Evolutionary conservation across 2,888 invertebrate genomes (phyloP), one percentile per base, ranked within the genome.

Genomic region (Phyllotreta cruciferae): DNA sequence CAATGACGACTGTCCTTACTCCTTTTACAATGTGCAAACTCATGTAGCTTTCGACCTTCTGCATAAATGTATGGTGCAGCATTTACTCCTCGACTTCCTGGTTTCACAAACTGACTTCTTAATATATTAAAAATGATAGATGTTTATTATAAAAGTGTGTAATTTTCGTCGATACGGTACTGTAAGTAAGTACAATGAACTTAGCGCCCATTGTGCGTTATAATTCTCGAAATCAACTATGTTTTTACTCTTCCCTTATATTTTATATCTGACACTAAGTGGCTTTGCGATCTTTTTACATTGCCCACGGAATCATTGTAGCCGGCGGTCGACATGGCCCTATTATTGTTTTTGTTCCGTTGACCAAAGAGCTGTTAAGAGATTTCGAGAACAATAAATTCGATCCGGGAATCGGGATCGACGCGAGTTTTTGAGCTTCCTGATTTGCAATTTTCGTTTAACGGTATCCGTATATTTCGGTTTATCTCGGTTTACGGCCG

Each of bases 191-290:
- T 52, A 9, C 62, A 34, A 62, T 62, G 64, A 64, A 65, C 64
- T 49, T 37, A 9, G 47, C 60, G 58, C 45, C 36, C 53, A 45
- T 10, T 56, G 34, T 49, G 58, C 57, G 65, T 61, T 67, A 67
- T 66, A 67, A 65, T 65, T 67, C 63, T 63, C 44, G 58, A 69
- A 71, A 72, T 71, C 55, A 61, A 66, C 64, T 66, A 66, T 67
- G 71, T 68, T 71, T 71, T 68, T 68, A 67, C 67, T 68, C 64
- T 63, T 66, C 39, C 67, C 69, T 3, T 62, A 70, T 71, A 70
- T 70, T 73, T 72, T 67, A 70, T 68, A 66, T 70, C 71, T 70
- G 72, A 71, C 71, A 66, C 65, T 71, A 71, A 73, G 70, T 66
- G 71, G 67, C 60, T 67, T 66, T 68, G 64, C 63, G 60, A 63